Conservation (phyloP, 2,888 invertebrate species). For the Seira musarum region DNA sequence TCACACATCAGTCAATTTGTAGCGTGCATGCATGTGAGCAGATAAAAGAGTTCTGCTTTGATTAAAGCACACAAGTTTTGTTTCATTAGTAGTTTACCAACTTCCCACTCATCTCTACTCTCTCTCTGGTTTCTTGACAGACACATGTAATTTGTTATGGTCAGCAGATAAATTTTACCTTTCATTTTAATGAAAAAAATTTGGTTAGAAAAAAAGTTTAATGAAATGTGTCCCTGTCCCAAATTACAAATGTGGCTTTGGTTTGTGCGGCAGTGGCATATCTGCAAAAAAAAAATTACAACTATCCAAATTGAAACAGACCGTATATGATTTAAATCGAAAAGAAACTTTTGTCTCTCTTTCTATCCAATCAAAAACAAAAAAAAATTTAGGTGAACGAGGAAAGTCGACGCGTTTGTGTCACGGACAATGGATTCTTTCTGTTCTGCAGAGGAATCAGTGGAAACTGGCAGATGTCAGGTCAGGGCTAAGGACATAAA, state of each 20-base stretch:
- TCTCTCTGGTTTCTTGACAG: slow-evolving; percentile 28
- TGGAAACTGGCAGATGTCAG: neutral
- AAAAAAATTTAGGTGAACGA: neutral
- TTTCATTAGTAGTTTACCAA: neutral
- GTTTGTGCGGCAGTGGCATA: neutral
- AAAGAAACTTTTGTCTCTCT: neutral
- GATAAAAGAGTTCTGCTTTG: no score
- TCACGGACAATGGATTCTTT: neutral
- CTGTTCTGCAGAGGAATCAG: no score
- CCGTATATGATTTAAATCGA: neutral
- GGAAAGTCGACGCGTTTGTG: no score
- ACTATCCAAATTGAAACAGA: neutral
- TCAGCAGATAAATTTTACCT: slow-evolving; percentile 22
- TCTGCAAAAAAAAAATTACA: no score
- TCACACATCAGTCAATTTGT: slow-evolving; percentile 28
- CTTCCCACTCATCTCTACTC: no score
- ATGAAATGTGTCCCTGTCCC: neutral
- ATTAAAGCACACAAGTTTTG: neutral
- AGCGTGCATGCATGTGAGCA: neutral
- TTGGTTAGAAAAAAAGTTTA: neutral
- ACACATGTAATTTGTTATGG: slow-evolving; percentile 39
- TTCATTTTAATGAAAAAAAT: neutral
- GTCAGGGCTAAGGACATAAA: neutral
- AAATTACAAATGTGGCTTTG: neutral
- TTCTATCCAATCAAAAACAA: no score